A percentile compares a stretch with the other conserved stretches of the same genome.
phyloP scores from a whole-genome alignment of 2,888 invertebrate species.

The Celastrina argiolus region DNA sequence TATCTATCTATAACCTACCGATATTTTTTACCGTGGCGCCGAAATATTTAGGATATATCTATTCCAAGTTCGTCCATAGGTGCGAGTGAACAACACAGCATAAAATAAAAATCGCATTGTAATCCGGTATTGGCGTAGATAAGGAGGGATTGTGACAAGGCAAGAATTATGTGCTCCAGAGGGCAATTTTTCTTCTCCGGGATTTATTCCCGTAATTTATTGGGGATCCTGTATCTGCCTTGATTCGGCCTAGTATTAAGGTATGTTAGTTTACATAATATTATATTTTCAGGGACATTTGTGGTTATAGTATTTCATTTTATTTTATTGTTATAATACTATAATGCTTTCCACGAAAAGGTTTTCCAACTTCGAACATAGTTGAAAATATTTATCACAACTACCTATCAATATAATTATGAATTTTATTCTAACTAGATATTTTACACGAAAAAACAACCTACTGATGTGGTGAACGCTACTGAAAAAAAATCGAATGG shows the following conservation, averaged over 20 bases:
- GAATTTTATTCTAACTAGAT: too few species aligned
- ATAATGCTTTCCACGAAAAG: too few species aligned
- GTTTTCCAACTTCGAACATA: too few species aligned
- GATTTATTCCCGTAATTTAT: slow-evolving; percentile 78
- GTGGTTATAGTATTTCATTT: too few species aligned
- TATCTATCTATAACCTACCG: too few species aligned
- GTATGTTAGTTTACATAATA: slow-evolving; percentile 39
- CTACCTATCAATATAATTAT: too few species aligned
- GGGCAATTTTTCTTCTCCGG: slow-evolving; percentile 77
- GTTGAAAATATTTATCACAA: too few species aligned
- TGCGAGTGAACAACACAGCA: slow-evolving; percentile 49
- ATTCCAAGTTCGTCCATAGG: slow-evolving; percentile 23
- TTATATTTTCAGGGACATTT: neutral
- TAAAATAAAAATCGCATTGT: slow-evolving; percentile 77
- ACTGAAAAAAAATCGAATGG: too few species aligned
- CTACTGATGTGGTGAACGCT: too few species aligned
- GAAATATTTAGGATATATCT: slow-evolving; percentile 21
- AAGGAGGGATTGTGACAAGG: slow-evolving; percentile 78
- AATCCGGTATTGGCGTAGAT: slow-evolving; percentile 78
- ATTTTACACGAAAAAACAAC: too few species aligned
- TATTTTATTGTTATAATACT: too few species aligned
- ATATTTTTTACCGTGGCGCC: too few species aligned
- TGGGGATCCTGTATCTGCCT: slow-evolving; percentile 76
- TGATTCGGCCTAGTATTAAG: slow-evolving; percentile 62
- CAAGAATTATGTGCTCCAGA: slow-evolving; percentile 79